Percentiles rank a stretch among this genome's conserved stretches.
Conservation (phyloP, 2,888 invertebrate species). For the Dilophus febrilis region DNA sequence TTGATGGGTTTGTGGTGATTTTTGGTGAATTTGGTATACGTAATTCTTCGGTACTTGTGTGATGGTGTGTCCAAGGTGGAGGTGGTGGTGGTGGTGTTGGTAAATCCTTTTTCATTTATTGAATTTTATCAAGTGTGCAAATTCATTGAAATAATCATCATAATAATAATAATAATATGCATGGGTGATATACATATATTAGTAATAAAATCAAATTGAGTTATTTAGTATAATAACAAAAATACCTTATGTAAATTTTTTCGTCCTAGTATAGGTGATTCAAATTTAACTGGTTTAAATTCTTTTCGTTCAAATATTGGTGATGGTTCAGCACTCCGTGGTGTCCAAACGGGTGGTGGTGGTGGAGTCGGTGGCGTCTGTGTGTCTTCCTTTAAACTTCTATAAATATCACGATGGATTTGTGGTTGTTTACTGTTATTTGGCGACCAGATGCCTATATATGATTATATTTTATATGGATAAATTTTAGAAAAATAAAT, state of each 20-base stretch:
- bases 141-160: too few species aligned
- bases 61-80: conserved; percentile 18
- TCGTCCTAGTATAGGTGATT: conserved; percentile 45
- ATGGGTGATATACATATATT: too few species aligned
- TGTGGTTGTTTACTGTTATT: conserved; percentile 9
- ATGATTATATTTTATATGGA: not conserved
- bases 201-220: too few species aligned
- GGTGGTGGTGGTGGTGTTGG: conserved; percentile 12
- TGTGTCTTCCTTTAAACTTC: conserved; percentile 17
- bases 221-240: too few species aligned
- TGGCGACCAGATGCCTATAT: conserved; percentile 44
- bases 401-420: conserved; percentile 19
- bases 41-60: conserved; percentile 2
- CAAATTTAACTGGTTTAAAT: conserved; percentile 63
- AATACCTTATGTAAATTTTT: conserved; percentile 34
- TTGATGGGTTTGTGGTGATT: conserved; percentile 2
- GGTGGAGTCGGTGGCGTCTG: conserved; percentile 37
- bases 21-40: not conserved
- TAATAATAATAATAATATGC: too few species aligned
- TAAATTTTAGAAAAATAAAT: too few species aligned
- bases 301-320: conserved; percentile 56
- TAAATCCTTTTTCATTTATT: too few species aligned
- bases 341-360: conserved; percentile 61
- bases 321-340: conserved; percentile 51
- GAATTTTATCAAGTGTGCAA: too few species aligned